A percentile compares a stretch with the other conserved stretches of the same genome.
These are phyloP conservation scores for Sebastes itinus DNA, from an alignment of 2,797 vertebrate species.

Conservation along the genomic window DNA sequence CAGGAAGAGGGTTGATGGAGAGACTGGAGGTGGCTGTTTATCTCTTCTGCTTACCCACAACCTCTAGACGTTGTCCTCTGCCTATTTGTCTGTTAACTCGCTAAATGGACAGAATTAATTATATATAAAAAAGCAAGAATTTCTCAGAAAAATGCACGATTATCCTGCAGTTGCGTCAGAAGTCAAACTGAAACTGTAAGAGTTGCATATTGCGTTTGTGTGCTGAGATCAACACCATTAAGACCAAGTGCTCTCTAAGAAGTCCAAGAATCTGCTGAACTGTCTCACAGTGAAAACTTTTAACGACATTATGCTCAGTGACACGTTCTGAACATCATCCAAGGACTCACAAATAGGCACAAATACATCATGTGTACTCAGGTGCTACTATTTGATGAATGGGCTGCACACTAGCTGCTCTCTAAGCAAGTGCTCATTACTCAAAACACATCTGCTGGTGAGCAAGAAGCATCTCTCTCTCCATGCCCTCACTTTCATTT, in stretches of 20 bases:
- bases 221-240: neutral
- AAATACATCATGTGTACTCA: neutral
- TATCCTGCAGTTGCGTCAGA: neutral
- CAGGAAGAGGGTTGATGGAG: conserved; percentile 51
- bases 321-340: neutral
- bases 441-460: conserved; percentile 61
- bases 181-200: neutral
- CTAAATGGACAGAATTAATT: neutral
- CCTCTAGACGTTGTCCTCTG: neutral
- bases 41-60: conserved; percentile 6
- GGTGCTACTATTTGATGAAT: conserved; percentile 49
- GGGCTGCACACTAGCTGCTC: conserved; percentile 49
- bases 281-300: conserved; percentile 14
- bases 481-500: conserved; percentile 42
- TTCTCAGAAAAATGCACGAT: neutral
- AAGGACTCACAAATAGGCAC: neutral
- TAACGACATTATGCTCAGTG: neutral
- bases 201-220: neutral
- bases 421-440: conserved; percentile 57
- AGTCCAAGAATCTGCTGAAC: neutral
- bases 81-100: neutral
- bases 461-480: conserved; percentile 13
- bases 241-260: neutral
- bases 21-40: conserved; percentile 38
- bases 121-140: neutral